phyloP scores from a whole-genome alignment of 2,797 vertebrate species.

The Clamator glandarius region DNA sequence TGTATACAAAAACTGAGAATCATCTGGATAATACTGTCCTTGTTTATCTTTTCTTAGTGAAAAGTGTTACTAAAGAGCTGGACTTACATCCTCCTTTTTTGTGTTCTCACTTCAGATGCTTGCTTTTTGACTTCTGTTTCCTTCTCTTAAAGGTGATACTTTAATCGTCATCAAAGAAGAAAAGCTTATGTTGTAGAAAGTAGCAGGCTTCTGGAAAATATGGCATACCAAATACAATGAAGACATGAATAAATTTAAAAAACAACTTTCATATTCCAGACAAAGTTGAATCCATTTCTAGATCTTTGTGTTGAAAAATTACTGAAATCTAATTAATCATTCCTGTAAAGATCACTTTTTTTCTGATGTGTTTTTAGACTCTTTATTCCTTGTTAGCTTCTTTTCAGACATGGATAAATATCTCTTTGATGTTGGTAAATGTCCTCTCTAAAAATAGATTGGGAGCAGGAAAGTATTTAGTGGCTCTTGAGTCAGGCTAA shows the following conservation, averaged over 20 bases:
- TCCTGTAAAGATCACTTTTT: background rate
- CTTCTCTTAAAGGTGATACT: background rate
- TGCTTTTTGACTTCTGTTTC: background rate
- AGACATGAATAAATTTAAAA: background rate
- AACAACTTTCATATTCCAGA: background rate
- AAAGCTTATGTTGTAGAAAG: background rate
- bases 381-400: background rate
- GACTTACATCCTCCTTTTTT: background rate
- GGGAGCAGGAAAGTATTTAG: background rate
- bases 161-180: background rate
- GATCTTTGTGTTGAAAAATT: background rate
- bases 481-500: slow-evolving; percentile 6
- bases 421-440: slow-evolving; percentile 9
- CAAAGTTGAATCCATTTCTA: background rate
- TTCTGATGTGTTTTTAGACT: background rate
- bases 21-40: background rate
- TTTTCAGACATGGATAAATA: background rate
- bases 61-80: background rate
- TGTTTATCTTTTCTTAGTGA: background rate
- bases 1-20: background rate
- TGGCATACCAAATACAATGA: background rate
- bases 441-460: slow-evolving; percentile 33
- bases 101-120: background rate
- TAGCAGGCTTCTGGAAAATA: background rate
- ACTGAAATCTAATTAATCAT: background rate